These are phyloP conservation scores for Campylomormyrus tamandua DNA, from an alignment of 2,113 vertebrate species.

Conservation along the genomic window DNA sequence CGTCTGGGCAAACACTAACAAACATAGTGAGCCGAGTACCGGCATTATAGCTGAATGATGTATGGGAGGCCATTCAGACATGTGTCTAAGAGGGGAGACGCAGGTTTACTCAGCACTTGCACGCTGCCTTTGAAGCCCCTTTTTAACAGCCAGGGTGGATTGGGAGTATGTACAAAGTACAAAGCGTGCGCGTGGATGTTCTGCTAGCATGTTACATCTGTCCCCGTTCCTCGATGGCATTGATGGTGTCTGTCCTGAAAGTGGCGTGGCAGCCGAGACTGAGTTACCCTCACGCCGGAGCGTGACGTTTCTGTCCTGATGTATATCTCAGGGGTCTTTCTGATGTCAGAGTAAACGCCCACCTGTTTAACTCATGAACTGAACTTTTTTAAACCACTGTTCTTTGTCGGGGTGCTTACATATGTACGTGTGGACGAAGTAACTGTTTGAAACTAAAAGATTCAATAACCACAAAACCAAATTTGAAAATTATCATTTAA, in stretches of 20 bases:
- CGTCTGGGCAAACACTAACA: neutral
- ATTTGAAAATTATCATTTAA: neutral
- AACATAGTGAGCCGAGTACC: neutral
- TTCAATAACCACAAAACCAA: neutral
- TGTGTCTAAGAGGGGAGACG: slow-evolving; percentile 20
- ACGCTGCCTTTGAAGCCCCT: neutral
- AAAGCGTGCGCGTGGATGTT: neutral
- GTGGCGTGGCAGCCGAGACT: neutral
- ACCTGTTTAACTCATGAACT: neutral
- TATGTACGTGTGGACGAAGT: neutral
- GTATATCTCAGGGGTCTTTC: neutral
- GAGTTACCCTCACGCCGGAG: neutral
- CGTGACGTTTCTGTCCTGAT: neutral
- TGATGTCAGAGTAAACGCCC: neutral
- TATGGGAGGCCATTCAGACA: neutral
- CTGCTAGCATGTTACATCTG: neutral
- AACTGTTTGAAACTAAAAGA: neutral
- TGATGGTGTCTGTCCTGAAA: neutral
- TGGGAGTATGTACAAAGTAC: neutral
- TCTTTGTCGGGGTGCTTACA: neutral
- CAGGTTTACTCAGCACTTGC: neutral
- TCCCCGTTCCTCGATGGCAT: neutral
- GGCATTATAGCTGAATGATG: neutral
- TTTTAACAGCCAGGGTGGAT: neutral
- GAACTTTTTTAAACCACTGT: neutral